Base-by-base conservation (phyloP, 64 coral and sea anemone species). In the Montipora cactus region DNA sequence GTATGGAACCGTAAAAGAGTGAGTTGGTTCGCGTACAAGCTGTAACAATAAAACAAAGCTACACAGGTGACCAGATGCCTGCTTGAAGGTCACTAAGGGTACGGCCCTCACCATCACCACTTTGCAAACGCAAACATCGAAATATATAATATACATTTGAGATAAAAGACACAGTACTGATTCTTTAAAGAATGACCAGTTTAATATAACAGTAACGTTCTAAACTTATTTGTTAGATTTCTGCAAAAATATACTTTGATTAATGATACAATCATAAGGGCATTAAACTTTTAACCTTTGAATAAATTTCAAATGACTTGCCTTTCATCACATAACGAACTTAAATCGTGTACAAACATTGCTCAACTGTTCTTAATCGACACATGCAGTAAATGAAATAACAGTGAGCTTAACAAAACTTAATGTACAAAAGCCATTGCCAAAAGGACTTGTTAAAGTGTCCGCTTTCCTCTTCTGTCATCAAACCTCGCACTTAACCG, bases 191-290 rank as follows among this genome's bases (percentile, higher is more conserved):
- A 15, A 22, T 81, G 4, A 81, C 59, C 79, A 81, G 25, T 81
- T 81, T 81, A 81, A 81, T 81, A 59, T 11, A 81, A 81, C 79
- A 37, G n/a, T 81, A 81, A 81, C 53, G 20, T 81, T 23, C 1
- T 5, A 2, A 57, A 21, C 47, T 48, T 13, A 5, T 8, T 48
- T 79, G 15, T 15, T 79, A 79, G 7, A 52, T 37, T 37, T 37
- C 37, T 37, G 37, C 37, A 37, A 37, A 37, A 37, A 37, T 37
- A 37, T 37, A 37, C 37, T 37, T 37, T 37, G 37, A 37, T 37
- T 37, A 37, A 37, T 37, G 37, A 37, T 37, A 37, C 37, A 37
- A 37, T 37, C 37, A 37, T 37, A 37, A 37, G 11, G 61, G 16
- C 7, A 79, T 5, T 49, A 48, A 78, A 5, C 2, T 21, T 71